Base-by-base conservation (phyloP, 2,888 invertebrate genomes). In the Iselma pallidipennis region DNA sequence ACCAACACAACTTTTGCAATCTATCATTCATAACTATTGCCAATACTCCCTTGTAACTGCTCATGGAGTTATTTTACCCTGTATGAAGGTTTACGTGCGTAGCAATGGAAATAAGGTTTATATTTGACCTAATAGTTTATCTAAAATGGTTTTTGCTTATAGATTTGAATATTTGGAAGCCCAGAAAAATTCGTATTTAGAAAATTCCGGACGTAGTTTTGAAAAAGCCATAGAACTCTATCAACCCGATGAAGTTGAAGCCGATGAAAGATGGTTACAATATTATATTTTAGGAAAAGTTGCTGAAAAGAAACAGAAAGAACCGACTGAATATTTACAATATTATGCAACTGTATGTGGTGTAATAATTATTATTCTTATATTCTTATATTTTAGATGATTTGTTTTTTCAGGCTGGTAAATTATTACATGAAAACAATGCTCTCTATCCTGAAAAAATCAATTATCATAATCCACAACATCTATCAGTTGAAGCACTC, bases 261-360 rank as follows among this genome's bases (percentile, higher is more conserved):
- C 84, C 0, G 95, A 96, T 76, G 96, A 97, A 76, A 86, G 91
- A 59, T 98, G 97, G 97, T 83, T 96, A 31, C 90, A 93, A 75
- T 93, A 94, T 79, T 97, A 96, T 77, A 95, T 97, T 92, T 83
- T 97, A n/a, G 97, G 95, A 0, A 98, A 98, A 86, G 91, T 96
- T 55, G 88, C 91, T 0, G 96, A 97, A 80, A 98, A 97, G 77
- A 87, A 88, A 61, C 89, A 89, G 68, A 88, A 89, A 66, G 87
- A 89, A 59, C 91, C 94, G 0, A 85, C 86, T 12, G 83, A 88
- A 23, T 94, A 90, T 80, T 83, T 96, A 49, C 87, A 89, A 68
- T 91, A 92, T 82, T 97, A 96, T 78, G 83, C 88, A 73, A 88
- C 89, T 79, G 89, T 88, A 74, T 69, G 72, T 70, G 25, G 25